Conservation (phyloP, 64 coral and sea anemone genomes). For the Stichodactyla mertensii region DNA sequence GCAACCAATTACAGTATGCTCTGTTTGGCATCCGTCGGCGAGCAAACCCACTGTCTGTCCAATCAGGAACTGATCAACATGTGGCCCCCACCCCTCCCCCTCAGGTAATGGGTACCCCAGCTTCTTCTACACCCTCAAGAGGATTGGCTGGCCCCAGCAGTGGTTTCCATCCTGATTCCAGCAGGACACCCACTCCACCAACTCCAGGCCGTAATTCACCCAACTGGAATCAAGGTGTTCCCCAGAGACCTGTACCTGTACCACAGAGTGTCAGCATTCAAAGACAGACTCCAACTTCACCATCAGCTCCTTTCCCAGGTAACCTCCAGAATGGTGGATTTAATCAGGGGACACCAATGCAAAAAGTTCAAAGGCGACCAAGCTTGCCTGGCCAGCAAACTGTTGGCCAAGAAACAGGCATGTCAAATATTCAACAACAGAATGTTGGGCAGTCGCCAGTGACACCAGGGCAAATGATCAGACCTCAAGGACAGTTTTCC, state of each 20-base stretch:
- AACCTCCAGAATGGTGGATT: neutral
- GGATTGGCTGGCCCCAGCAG: neutral
- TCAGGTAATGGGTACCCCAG: neutral
- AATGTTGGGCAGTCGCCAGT: neutral
- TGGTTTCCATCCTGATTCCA: neutral
- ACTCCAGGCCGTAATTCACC: slow-evolving; percentile 5
- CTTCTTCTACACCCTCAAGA: neutral
- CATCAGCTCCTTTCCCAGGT: neutral
- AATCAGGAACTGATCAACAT: slow-evolving; percentile 1
- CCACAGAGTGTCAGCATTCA: neutral
- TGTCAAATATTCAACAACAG: neutral
- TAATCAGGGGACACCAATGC: neutral
- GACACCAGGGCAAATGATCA: neutral
- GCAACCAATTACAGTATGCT: slow-evolving; percentile 78
- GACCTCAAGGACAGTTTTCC: neutral
- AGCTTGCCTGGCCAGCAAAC: neutral
- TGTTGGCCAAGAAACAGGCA: neutral
- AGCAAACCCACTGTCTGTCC: slow-evolving; percentile 63
- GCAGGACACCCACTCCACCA: slow-evolving; percentile 41
- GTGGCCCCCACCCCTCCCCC: slow-evolving; percentile 26
- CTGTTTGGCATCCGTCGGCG: slow-evolving; percentile 59
- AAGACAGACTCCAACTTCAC: neutral
- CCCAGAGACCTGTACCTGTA: slow-evolving; percentile 42
- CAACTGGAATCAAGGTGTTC: slow-evolving; percentile 25
- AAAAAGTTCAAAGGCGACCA: neutral